phyloP scores from a whole-genome alignment of 2,888 invertebrate species.

The Lycia hirtaria region DNA sequence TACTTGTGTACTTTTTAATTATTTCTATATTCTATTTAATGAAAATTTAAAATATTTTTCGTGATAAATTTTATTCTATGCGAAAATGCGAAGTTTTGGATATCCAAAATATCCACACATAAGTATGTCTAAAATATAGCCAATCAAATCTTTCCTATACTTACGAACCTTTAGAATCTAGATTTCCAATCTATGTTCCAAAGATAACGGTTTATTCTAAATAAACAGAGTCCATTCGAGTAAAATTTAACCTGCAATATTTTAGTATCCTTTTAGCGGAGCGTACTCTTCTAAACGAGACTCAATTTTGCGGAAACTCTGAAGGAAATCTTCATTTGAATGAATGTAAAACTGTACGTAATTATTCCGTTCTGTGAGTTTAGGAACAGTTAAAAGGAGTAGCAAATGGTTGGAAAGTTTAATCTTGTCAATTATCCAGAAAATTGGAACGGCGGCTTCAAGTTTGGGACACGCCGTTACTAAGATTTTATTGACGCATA shows the following conservation, averaged over 20 bases:
- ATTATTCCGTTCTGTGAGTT: slow-evolving; percentile 65
- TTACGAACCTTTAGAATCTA: no score
- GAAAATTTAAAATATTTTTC: no score
- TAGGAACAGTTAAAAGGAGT: slow-evolving; percentile 61
- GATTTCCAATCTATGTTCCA: background rate
- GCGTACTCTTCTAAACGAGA: slow-evolving; percentile 53
- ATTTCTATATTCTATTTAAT: background rate
- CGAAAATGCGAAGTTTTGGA: no score
- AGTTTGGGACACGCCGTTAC: slow-evolving; percentile 47
- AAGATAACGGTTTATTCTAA: background rate
- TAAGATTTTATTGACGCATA: slow-evolving; percentile 47
- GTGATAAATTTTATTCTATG: no score
- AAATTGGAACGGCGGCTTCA: slow-evolving; percentile 58
- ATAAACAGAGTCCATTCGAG: slow-evolving; percentile 8
- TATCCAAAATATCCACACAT: no score
- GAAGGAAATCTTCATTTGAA: slow-evolving; percentile 61
- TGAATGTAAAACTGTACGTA: slow-evolving; percentile 62
- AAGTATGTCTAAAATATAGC: no score
- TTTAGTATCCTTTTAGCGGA: slow-evolving; percentile 48
- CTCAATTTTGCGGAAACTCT: slow-evolving; percentile 50
- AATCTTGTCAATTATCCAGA: slow-evolving; percentile 73
- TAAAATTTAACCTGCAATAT: slow-evolving; percentile 40
- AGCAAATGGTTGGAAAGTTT: slow-evolving; percentile 61
- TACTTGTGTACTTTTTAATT: background rate
- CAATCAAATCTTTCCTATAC: no score